Base-by-base conservation (phyloP, 2,113 vertebrate genomes). In the Xiphophorus hellerii region DNA sequence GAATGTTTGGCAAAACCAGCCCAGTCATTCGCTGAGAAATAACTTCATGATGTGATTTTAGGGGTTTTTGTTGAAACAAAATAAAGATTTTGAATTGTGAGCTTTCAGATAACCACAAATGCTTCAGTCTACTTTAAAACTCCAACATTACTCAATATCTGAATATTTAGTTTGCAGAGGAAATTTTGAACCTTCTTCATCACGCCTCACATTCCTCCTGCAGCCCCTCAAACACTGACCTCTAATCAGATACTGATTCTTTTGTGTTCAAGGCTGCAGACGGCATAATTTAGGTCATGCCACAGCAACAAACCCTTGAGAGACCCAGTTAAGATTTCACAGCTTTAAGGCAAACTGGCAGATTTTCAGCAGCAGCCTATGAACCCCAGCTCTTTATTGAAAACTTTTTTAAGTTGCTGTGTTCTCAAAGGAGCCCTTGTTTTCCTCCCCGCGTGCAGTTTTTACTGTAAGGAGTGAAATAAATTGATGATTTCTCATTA, bases 371-470 rank as follows among this genome's bases (percentile, higher is more conserved):
- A 71, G 44, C 62, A 15, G 48, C 25, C 44, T 42, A 0, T 73
- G 77, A 84, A 71, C 70, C 71, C 65, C 69, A 74, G 62, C 66
- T 14, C 64, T 75, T 74, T 20, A 66, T 22, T 67, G 30, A 83
- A 67, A 33, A 28, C 27, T 22, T 69, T 67, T 88, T 66, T 17
- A 37, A 12, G 22, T 30, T 74, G 5, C 35, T 66, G 62, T 54
- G 69, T 5, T 54, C 60, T 87, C 60, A 83, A 76, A 86, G 39
- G 75, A 67, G 17, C 66, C 70, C 67, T 71, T 90, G 51, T 87
- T 69, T 82, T 73, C 14, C n/a, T 51, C 35, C 48, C 1, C 2
- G 0, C 54, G 65, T 30, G 37, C 35, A 7, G 42, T 31, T 13
- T 68, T 73, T 76, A 70, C 62, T 77, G 33, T 30, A 14, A 10